phyloP scores from a whole-genome alignment of 2,888 invertebrate species.

The Tetranychus truncatus region DNA sequence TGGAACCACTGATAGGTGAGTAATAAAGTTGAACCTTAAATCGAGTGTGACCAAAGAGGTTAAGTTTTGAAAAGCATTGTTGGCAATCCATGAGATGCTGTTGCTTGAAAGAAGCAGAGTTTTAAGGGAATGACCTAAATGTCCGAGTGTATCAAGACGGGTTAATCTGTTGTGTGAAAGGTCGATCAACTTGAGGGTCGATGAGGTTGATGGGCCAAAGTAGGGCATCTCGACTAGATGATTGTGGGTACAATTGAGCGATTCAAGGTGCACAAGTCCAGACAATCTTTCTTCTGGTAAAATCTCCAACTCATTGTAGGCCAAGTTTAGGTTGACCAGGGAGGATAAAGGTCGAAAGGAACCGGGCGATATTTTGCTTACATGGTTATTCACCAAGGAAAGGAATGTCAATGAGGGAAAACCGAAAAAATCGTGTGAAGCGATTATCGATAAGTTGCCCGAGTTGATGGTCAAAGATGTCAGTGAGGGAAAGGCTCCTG shows the following conservation, averaged over 20 bases:
- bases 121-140: constrained; percentile 25
- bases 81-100: constrained; percentile 30
- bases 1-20: constrained; percentile 41
- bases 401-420: constrained; percentile 23
- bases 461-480: constrained; percentile 22
- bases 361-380: constrained; percentile 28
- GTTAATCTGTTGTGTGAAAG: constrained; percentile 51
- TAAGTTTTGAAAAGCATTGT: constrained; percentile 41
- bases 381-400: constrained; percentile 25
- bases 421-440: constrained; percentile 27
- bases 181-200: constrained; percentile 47
- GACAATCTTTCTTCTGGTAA: constrained; percentile 28
- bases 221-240: constrained; percentile 41
- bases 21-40: constrained; percentile 48
- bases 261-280: constrained; percentile 44
- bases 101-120: constrained; percentile 31
- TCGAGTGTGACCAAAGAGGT: constrained; percentile 42
- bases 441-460: constrained; percentile 26
- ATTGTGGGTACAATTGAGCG: constrained; percentile 65
- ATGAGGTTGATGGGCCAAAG: constrained; percentile 35
- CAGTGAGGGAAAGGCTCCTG: constrained; percentile 22
- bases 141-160: constrained; percentile 26
- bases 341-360: constrained; percentile 25
- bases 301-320: constrained; percentile 27
- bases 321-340: constrained; percentile 24